Evolutionary conservation across 2,797 vertebrate genomes (phyloP).

Genomic region (Rachycentron canadum): DNA sequence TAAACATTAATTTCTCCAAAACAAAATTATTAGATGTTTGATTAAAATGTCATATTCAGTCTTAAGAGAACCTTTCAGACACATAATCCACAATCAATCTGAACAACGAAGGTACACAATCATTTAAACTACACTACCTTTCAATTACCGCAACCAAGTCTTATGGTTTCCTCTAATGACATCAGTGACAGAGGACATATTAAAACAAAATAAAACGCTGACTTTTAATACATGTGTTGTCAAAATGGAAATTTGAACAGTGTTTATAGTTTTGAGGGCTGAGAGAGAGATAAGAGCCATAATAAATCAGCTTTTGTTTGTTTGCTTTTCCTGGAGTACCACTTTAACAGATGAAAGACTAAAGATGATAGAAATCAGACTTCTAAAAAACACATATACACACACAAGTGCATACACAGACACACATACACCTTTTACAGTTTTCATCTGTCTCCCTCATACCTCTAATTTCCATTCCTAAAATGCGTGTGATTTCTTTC

Average conservation of each 20-base stretch:
- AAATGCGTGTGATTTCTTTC: slow-evolving; percentile 44
- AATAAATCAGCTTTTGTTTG: slow-evolving; percentile 65
- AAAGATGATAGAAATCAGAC: slow-evolving; percentile 48
- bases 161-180: background rate
- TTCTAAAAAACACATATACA: slow-evolving; percentile 41
- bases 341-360: slow-evolving; percentile 63
- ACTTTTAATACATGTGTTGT: slow-evolving; percentile 45
- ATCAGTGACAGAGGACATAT: background rate
- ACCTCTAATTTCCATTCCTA: slow-evolving; percentile 45
- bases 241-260: slow-evolving; percentile 33
- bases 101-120: background rate
- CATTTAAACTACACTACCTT: background rate
- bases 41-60: background rate
- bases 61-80: background rate
- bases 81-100: background rate
- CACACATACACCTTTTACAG: slow-evolving; percentile 18
- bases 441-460: slow-evolving; percentile 47
- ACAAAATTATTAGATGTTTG: slow-evolving; percentile 6
- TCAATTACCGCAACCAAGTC: slow-evolving; percentile 11
- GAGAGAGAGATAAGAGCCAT: slow-evolving; percentile 36
- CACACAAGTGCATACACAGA: slow-evolving; percentile 8
- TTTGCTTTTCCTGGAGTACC: slow-evolving; percentile 60
- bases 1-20: background rate
- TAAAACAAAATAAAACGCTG: slow-evolving; percentile 8
- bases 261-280: slow-evolving; percentile 24